These are phyloP conservation scores for rat (Rattus norvegicus) DNA, from an alignment of 2,113 vertebrate species.

Conservation along the genomic window DNA sequence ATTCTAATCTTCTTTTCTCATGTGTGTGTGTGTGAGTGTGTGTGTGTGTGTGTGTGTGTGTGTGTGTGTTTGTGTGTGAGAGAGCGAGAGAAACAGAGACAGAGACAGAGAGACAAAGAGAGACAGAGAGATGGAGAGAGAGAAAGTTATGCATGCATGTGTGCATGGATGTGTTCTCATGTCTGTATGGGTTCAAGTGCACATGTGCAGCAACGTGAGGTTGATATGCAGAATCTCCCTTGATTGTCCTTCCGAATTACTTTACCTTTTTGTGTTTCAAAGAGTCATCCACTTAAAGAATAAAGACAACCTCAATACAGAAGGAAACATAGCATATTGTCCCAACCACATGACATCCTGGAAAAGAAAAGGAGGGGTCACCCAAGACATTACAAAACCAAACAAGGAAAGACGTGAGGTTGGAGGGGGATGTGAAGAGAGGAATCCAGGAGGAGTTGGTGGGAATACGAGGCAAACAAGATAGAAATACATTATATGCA, in stretches of 20 bases:
- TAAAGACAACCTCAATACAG: background rate
- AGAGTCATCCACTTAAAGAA: background rate
- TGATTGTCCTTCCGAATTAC: background rate
- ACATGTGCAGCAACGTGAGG: background rate
- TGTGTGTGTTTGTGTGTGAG: too few relatives aligned
- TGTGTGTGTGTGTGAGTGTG: too few relatives aligned
- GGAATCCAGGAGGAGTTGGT: background rate
- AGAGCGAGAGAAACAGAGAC: too few relatives aligned
- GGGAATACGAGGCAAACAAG: background rate
- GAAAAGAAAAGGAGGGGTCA: background rate
- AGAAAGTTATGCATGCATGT: background rate
- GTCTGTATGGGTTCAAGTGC: background rate
- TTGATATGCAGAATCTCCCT: background rate
- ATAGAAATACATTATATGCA: background rate
- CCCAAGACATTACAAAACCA: background rate
- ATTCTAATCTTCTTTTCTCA: too few relatives aligned
- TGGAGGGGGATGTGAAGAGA: background rate
- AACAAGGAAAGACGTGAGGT: background rate
- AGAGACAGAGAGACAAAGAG: too few relatives aligned
- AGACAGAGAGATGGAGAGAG: too few relatives aligned
- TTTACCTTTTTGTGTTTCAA: background rate
- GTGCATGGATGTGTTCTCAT: background rate
- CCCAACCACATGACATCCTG: background rate
- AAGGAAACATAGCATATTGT: background rate
- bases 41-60: too few relatives aligned